Evolutionary conservation across 2,888 invertebrate species (phyloP).

Genomic region (Bruchidius siliquastri): DNA sequence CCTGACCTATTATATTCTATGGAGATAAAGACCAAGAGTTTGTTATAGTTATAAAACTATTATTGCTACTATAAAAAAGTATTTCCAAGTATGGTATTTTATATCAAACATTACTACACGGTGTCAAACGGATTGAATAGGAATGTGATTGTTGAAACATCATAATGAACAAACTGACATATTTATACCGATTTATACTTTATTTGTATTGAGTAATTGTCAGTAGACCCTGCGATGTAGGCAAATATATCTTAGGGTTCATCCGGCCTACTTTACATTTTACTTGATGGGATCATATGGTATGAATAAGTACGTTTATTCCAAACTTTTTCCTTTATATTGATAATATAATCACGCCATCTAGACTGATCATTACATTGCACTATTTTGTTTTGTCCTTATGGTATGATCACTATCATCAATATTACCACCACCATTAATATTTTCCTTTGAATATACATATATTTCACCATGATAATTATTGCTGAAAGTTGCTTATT

Average conservation of each 20-base stretch:
- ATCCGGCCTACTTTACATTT: no score
- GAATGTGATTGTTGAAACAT: background rate
- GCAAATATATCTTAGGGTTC: no score
- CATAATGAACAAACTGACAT: background rate
- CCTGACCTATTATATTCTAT: no score
- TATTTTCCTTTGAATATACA: background rate
- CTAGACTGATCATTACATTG: background rate
- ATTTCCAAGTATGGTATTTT: background rate
- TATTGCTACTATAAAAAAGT: background rate
- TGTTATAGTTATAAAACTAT: background rate
- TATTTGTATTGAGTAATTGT: background rate
- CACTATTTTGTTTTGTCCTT: background rate
- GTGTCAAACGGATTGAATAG: background rate
- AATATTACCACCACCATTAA: background rate
- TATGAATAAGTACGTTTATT: background rate
- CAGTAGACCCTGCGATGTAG: background rate
- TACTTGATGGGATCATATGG: background rate
- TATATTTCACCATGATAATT: background rate
- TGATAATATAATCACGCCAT: background rate
- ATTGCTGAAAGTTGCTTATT: background rate
- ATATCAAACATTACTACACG: background rate
- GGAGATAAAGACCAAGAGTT: no score
- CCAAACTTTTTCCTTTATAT: background rate
- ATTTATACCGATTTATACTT: background rate
- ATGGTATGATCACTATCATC: background rate